Percentiles rank a stretch among this genome's conserved stretches.
phyloP scores from a whole-genome alignment of 1,140 invertebrate species.

The Nephotettix cincticeps region DNA sequence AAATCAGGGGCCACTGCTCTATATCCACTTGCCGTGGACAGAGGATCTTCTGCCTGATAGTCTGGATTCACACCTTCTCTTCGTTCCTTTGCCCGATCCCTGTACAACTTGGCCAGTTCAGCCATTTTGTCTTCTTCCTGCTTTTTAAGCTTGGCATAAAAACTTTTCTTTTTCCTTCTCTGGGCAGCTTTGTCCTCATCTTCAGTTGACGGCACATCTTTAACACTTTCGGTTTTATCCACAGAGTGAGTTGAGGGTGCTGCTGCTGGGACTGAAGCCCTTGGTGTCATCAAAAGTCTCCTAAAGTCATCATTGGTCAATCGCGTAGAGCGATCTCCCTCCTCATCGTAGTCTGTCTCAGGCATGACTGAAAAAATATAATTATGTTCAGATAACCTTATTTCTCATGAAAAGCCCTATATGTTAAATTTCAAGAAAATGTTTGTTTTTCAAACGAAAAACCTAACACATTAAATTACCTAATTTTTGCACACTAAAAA shows the following conservation, averaged over 20 bases:
- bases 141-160: conserved; percentile 92
- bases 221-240: conserved; percentile 32
- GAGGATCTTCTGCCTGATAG: conserved; percentile 78
- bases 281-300: conserved; percentile 92
- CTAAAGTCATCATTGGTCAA: conserved; percentile 97
- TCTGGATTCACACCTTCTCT: conserved; percentile 84
- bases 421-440: too few species aligned
- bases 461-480: too few species aligned
- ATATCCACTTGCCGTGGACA: conserved; percentile 87
- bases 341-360: conserved; percentile 43
- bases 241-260: conserved; percentile 46
- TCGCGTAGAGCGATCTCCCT: conserved; percentile 60
- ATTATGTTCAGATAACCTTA: too few species aligned
- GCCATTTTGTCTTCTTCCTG: conserved; percentile 95
- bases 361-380: too few species aligned
- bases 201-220: conserved; percentile 26
- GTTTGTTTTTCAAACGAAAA: too few species aligned
- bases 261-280: conserved; percentile 62
- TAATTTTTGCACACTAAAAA: too few species aligned
- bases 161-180: conserved; percentile 83
- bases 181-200: conserved; percentile 66
- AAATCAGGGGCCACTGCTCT: conserved; percentile 93
- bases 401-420: too few species aligned
- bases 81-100: conserved; percentile 91
- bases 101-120: conserved; percentile 92